A percentile compares a stretch with the other conserved stretches of the same genome.
Conservation (phyloP, 2,797 vertebrate genomes). For the Falco berigora region DNA sequence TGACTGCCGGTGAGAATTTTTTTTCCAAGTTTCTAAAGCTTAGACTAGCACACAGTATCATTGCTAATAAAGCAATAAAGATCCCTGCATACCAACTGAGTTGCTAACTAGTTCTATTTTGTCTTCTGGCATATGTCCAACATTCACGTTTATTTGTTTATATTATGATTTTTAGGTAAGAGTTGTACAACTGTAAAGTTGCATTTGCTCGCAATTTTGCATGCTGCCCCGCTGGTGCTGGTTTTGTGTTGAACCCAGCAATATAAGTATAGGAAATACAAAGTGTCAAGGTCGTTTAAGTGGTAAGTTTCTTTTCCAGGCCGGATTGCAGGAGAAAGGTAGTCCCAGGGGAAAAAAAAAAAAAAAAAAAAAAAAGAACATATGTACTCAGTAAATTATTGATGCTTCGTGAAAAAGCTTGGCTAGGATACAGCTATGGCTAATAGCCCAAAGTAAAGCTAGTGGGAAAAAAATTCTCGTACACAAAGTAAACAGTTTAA, state of each 20-base stretch:
- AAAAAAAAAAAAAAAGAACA: constrained; percentile 13
- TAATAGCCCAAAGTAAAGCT: constrained; percentile 37
- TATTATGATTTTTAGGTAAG: background rate
- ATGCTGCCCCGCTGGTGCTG: background rate
- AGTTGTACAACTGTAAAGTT: background rate
- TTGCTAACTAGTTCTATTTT: background rate
- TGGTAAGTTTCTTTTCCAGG: constrained; percentile 34
- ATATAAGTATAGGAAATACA: background rate
- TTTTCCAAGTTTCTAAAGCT: background rate
- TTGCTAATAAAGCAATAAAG: background rate
- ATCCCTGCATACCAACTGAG: background rate
- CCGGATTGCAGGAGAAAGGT: constrained; percentile 39
- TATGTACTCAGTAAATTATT: constrained; percentile 62
- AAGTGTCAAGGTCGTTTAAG: constrained; percentile 15
- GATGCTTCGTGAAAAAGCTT: constrained; percentile 49
- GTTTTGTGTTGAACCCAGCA: constrained; percentile 20
- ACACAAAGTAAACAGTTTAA: background rate
- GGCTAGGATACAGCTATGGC: constrained; percentile 53
- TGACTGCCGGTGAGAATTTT: background rate
- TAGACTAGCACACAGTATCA: background rate
- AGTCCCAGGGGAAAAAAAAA: background rate
- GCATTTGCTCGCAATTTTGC: background rate
- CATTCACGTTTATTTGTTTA: background rate
- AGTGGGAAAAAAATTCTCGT: background rate
- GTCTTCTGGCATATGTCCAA: background rate